A percentile compares a stretch with the other conserved stretches of the same genome.
These are phyloP conservation scores for Hemicordylus capensis DNA, from an alignment of 2,113 vertebrate genomes.

Conservation along the genomic window DNA sequence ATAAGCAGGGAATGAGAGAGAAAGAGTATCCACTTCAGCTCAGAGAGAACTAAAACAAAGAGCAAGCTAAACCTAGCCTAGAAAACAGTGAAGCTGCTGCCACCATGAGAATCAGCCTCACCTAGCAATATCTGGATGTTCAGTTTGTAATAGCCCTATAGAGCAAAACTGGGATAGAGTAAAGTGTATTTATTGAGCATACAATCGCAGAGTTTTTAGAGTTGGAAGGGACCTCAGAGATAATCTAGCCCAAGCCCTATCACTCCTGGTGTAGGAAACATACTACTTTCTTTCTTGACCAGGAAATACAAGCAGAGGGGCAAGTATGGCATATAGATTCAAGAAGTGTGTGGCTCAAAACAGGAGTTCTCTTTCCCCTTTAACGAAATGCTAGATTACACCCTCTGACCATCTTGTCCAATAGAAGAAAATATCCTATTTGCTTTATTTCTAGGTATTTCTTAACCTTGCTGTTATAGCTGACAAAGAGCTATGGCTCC, in stretches of 20 bases:
- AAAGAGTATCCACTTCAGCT: background rate
- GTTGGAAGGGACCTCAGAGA: no score
- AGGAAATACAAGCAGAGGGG: background rate
- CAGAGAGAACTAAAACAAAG: background rate
- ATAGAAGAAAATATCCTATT: background rate
- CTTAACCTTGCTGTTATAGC: background rate
- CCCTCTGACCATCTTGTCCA: background rate
- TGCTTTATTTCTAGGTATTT: background rate
- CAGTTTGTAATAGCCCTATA: background rate
- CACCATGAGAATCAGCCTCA: background rate
- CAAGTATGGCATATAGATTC: background rate
- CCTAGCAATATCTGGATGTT: background rate
- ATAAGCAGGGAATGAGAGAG: background rate
- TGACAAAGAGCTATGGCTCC: background rate
- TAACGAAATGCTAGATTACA: background rate
- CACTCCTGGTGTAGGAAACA: no score
- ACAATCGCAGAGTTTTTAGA: no score
- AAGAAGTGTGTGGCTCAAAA: background rate
- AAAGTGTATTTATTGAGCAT: background rate
- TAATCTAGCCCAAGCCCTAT: no score
- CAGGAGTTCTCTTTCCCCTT: background rate
- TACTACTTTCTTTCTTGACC: background rate
- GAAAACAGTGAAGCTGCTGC: background rate
- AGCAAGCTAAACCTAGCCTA: background rate
- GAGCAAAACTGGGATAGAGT: background rate